Base-by-base conservation (phyloP, 2,888 invertebrate genomes). In the Vesta saturnalis region DNA sequence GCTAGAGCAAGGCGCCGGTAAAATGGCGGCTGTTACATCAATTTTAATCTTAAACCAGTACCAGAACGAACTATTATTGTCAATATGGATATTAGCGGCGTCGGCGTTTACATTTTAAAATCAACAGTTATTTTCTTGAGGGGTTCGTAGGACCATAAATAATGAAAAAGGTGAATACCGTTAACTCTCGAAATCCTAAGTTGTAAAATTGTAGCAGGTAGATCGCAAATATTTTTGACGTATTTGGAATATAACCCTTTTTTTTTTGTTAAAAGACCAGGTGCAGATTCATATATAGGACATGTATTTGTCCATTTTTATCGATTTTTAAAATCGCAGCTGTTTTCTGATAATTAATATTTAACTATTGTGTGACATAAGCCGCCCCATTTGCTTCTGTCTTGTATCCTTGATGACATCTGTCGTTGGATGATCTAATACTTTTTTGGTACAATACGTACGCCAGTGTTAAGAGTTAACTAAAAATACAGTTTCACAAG, bases 1-100 rank as follows among this genome's bases (percentile, higher is more conserved):
- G 76, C 30, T 77, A 76, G 75, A 78, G 78, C 78, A 76, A 72
- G 73, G 76, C 76, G 72, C 77, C 77, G 76, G 74, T 73, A 69
- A 66, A 64, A 69, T 69, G 69, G 69, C 69, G 69, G 10, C 59
- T n/a, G 39, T 39, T 39, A 39, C 39, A 39, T 39, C 39, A 39
- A 39, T 39, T 39, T 39, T 39, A 39, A 39, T 39, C 39, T 39
- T 39, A 39, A 39, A 39, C 39, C 39, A 39, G 39, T 39, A 39
- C 39, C 39, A 39, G 39, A 39, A 39, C 39, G 39, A 39, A n/a
- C n/a, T 39, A n/a, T 39, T 39, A 39, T 39, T 39, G 39, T 39
- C 39, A 39, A 39, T 39, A 39, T 39, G 39, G 8, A 39, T 39
- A 39, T 39, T 39, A 39, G 8, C 39, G 8, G 39, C 39, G 39